Evolutionary conservation across 2,888 invertebrate species (phyloP), one percentile per base, ranked within the genome.

Genomic region (Hydriomena furcata): DNA sequence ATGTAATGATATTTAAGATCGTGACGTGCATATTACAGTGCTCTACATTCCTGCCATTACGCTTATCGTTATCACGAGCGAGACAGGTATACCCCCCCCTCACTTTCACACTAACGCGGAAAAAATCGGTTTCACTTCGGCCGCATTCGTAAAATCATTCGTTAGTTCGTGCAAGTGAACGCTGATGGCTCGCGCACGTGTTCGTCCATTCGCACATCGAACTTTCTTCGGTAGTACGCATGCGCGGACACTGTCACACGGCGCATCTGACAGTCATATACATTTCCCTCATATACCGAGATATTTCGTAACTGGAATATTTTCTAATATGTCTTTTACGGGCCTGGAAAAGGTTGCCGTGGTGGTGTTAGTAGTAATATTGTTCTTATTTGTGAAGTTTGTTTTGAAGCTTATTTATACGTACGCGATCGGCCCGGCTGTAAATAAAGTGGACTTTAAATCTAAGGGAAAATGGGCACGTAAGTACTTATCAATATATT

Each of bases 391-490:
- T n/a, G 60, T 73, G 44, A 82, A 76, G 61, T 59, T 59, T 38
- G 12, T 82, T 4, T 58, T 73, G 10, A 63, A 67, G 62, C 60
- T 76, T 6, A 42, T 88, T 43, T 88, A 84, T 58, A 73, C 65
- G 12, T 88, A 78, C 53, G 73, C 93, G 27, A 65, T 93, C 43
- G 92, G 93, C 12, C 93, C 93, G 25, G 76, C 90, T 23, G 66
- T 93, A 5, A 76, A 94, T 44, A 87, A 88, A 65, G 88, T 94
- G 48, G 91, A 96, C 81, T 92, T 95, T 55, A 92, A 92, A 69
- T 91, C 93, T 34, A 91, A 93, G 73, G 96, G 96, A 66, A 92
- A 93, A 84, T 96, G 96, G 96, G 96, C 96, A 82, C 92, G 96
- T 96, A 84, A 93, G 94, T 92, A 61, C 23, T 7, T 32, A 24